phyloP scores from a whole-genome alignment of 2,888 invertebrate species.

The Dasysyrphus tricinctus region DNA sequence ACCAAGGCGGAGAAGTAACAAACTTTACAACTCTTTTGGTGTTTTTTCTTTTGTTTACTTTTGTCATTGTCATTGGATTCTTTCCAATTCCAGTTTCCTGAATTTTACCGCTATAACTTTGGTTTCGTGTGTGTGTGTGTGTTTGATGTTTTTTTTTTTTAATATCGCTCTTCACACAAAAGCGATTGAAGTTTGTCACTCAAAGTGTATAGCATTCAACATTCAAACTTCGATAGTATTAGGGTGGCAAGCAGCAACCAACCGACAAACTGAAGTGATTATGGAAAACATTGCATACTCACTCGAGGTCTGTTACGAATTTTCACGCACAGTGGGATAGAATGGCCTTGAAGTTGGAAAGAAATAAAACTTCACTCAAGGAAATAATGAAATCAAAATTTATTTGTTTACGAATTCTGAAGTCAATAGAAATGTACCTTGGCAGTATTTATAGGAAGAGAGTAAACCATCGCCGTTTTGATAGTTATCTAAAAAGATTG shows the following conservation, averaged over 20 bases:
- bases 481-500: too few relatives aligned
- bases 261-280: constrained; percentile 9
- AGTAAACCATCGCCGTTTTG: too few relatives aligned
- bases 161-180: neutral
- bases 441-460: too few relatives aligned
- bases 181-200: constrained; percentile 41
- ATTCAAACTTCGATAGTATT: constrained; percentile 28
- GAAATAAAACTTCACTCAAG: neutral
- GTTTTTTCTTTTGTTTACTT: constrained; percentile 30
- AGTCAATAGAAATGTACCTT: too few relatives aligned
- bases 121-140: neutral
- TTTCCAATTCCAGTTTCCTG: constrained; percentile 37
- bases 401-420: neutral
- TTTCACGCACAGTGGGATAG: neutral
- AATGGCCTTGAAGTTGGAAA: neutral
- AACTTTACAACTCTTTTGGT: constrained; percentile 15
- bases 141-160: neutral
- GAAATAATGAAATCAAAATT: neutral
- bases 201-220: constrained; percentile 2
- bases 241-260: neutral
- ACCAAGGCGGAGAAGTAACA: constrained; percentile 21
- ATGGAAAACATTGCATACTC: neutral
- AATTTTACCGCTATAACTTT: constrained; percentile 41
- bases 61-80: constrained; percentile 44
- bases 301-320: neutral